phyloP scores from a whole-genome alignment of 2,888 invertebrate species.

The Zele albiditarsus region DNA sequence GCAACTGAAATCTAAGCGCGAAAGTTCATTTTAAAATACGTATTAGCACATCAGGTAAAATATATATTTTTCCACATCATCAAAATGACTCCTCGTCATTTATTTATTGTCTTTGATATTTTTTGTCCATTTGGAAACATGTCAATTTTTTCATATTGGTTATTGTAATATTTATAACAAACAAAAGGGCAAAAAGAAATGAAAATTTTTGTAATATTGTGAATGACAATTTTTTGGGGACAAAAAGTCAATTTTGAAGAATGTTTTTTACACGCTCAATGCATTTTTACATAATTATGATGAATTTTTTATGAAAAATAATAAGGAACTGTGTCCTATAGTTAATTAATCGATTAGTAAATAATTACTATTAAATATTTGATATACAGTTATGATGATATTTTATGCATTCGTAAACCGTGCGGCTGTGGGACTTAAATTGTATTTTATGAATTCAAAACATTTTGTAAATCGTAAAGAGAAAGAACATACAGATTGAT shows the following conservation, averaged over 20 bases:
- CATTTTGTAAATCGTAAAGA: not conserved
- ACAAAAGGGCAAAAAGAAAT: not conserved
- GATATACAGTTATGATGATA: slow-evolving; percentile 32
- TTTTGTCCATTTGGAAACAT: not conserved
- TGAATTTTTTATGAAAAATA: not conserved
- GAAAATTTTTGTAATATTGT: not conserved
- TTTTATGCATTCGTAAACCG: slow-evolving; percentile 54
- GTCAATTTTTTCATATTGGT: not conserved
- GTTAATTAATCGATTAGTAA: not conserved
- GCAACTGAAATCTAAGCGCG: slow-evolving; percentile 61
- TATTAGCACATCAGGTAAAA: not conserved
- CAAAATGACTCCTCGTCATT: too few species aligned
- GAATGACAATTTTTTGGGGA: not conserved
- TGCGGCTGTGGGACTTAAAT: slow-evolving; percentile 67
- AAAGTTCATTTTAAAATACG: slow-evolving; percentile 63
- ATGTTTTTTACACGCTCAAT: not conserved
- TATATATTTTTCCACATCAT: not conserved
- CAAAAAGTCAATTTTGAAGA: not conserved
- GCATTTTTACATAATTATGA: not conserved
- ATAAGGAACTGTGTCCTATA: not conserved
- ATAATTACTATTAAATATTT: slow-evolving; percentile 24
- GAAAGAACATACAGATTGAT: not conserved
- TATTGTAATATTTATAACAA: not conserved
- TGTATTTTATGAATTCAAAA: slow-evolving; percentile 32
- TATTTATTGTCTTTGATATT: not conserved